Percentiles rank a stretch among this genome's conserved stretches.
Conservation (phyloP, 1,140 invertebrate species). For the Drosophila navojoa region DNA sequence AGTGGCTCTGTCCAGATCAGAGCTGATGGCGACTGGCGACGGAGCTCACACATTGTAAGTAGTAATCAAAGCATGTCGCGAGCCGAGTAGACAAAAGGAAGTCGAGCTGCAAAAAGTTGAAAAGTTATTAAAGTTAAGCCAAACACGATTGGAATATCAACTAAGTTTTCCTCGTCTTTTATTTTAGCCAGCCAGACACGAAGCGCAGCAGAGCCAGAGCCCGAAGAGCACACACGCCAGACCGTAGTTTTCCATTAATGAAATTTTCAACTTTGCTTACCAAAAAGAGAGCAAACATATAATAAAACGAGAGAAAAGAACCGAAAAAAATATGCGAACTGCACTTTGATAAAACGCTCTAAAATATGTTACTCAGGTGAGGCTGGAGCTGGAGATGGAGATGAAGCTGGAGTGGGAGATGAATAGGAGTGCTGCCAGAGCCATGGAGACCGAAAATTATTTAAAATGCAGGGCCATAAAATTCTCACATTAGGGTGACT, state of each 20-base stretch:
- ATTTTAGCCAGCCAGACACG: background rate
- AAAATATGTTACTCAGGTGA: conserved; percentile 3
- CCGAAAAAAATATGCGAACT: background rate
- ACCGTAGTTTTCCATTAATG: conserved; percentile 26
- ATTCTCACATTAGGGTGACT: conserved; percentile 6
- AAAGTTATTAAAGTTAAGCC: conserved; percentile 80
- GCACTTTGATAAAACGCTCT: conserved; percentile 16
- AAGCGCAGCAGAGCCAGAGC: background rate
- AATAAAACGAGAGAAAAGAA: background rate
- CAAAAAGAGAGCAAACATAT: background rate
- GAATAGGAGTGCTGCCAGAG: background rate
- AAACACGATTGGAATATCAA: conserved; percentile 75
- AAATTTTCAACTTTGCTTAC: conserved; percentile 28
- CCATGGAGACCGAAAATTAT: background rate
- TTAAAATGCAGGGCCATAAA: conserved; percentile 13
- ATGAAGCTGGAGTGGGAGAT: background rate
- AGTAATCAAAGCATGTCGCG: conserved; percentile 74
- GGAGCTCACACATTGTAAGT: conserved; percentile 44
- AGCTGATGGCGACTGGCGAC: conserved; percentile 1
- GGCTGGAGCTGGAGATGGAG: background rate
- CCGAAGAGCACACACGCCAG: background rate
- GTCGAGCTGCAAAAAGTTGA: conserved; percentile 64
- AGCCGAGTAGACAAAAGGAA: conserved; percentile 59
- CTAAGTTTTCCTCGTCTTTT: conserved; percentile 39
- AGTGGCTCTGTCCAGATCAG: background rate